Conservation (phyloP, 2,113 vertebrate species). For the Hepsetus odoe region DNA sequence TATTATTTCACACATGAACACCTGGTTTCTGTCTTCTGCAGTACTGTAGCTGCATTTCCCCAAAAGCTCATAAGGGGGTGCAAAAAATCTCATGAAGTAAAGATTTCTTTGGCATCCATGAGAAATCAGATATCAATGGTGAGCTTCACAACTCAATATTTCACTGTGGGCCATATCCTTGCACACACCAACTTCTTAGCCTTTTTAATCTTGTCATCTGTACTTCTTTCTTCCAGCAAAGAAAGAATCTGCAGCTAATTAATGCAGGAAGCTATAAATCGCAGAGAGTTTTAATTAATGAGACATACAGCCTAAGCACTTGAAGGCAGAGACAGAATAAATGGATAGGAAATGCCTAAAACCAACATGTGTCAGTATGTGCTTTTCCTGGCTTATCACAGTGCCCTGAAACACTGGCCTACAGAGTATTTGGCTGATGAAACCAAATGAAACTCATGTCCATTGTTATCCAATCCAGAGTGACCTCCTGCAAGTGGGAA, state of each 20-base stretch:
- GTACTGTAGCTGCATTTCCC: too few relatives aligned
- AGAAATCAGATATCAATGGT: too few relatives aligned
- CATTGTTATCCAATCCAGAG: not conserved
- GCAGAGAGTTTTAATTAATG: constrained; percentile 40
- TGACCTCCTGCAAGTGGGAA: not conserved
- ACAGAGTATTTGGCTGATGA: constrained; percentile 13
- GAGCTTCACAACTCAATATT: too few relatives aligned
- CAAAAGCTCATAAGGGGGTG: too few relatives aligned
- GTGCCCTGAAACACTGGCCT: not conserved
- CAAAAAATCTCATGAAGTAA: too few relatives aligned
- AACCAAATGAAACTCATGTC: constrained; percentile 23
- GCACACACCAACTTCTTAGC: not conserved
- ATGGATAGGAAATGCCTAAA: not conserved
- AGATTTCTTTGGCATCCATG: too few relatives aligned
- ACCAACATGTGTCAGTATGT: not conserved
- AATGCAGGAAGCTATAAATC: constrained; percentile 38
- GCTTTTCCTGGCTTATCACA: constrained; percentile 9
- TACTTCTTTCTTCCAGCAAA: not conserved
- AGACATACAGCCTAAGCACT: not conserved
- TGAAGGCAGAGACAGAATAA: not conserved
- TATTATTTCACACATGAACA: too few relatives aligned
- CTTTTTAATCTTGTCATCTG: not conserved
- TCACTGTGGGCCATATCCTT: not conserved
- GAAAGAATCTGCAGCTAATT: constrained; percentile 34
- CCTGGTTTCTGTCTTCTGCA: too few relatives aligned